Conservation (phyloP, 64 coral and sea anemone species). For the Trachythela sp. region DNA sequence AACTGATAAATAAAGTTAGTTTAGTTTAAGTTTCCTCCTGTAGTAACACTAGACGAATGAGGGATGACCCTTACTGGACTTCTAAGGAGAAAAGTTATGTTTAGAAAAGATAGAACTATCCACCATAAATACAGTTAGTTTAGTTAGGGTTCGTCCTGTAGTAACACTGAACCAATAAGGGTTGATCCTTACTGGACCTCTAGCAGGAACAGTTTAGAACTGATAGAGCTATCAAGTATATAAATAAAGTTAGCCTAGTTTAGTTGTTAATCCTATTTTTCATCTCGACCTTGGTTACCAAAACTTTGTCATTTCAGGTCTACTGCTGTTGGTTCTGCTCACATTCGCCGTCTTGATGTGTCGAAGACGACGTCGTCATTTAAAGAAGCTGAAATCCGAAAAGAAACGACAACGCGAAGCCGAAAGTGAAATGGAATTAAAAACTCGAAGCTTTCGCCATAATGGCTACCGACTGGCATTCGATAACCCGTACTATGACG, state of each 20-base stretch:
- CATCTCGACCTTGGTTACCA: neutral
- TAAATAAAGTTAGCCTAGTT: no score
- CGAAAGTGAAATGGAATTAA: constrained; percentile 73
- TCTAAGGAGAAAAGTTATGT: no score
- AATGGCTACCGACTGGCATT: constrained; percentile 77
- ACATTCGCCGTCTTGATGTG: constrained; percentile 24
- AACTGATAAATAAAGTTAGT: neutral
- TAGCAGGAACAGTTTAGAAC: no score
- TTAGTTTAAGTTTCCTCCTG: no score
- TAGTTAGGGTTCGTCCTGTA: neutral
- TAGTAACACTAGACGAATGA: no score
- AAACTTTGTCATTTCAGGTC: neutral
- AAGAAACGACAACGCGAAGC: constrained; percentile 53
- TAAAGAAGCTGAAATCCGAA: constrained; percentile 45
- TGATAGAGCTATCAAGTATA: no score
- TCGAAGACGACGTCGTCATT: constrained; percentile 16
- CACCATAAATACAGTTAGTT: no score
- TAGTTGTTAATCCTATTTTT: neutral
- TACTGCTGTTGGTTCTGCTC: constrained; percentile 32
- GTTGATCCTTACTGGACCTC: no score
- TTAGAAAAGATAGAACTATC: neutral
- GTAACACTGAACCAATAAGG: no score
- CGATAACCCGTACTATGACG: constrained; percentile 96
- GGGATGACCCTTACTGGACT: no score
- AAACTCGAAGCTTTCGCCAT: constrained; percentile 65